Evolutionary conservation across 2,888 invertebrate genomes (phyloP), one percentile per base, ranked within the genome.

Genomic region (Synanthedon andrenaeformis): DNA sequence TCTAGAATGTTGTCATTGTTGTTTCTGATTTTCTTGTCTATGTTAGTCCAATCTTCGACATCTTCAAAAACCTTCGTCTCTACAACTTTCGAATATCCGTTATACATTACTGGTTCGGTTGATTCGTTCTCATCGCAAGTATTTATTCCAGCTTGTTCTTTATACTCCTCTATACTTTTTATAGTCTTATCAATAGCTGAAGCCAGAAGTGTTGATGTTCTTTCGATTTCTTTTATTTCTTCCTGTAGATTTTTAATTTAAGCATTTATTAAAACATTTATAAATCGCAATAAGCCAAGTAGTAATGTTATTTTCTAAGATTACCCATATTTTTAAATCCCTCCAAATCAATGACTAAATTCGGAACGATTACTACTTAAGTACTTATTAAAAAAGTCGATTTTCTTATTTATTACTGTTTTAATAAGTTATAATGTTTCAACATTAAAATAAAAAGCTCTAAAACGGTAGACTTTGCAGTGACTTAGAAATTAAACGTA

Each of bases 131-230:
- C 56, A 42, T 52, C 11, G 19, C 56, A 62, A 4, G 14, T 51
- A 3, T 76, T 73, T 12, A 83, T 76, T 2, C 80, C 85, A 0
- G 79, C 81, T 59, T 83, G 77, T 64, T 81, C 79, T 67, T 85
- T 86, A 54, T 86, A 86, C 58, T 81, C 82, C 68, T 85, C 82
- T 58, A 86, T 86, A 56, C 76, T 77, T 59, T 79, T 81, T 6
- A 84, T 80, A 0, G 86, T 86, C 65, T 82, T 67, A 45, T 84
- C 84, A 45, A 86, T 86, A 0, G 82, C 86, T 55, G 83, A 82
- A 2, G 85, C 79, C 3, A 86, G 73, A 2, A 82, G 75, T 0
- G 82, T 79, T 1, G 85, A 83, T 58, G 78, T 82, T 54, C 81
- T 67, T 59, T 74, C 78, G 11, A 85, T 84, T 66, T 86, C 85